phyloP scores from a whole-genome alignment of 2,888 invertebrate species.

The Pollenia griseotomentosa region DNA sequence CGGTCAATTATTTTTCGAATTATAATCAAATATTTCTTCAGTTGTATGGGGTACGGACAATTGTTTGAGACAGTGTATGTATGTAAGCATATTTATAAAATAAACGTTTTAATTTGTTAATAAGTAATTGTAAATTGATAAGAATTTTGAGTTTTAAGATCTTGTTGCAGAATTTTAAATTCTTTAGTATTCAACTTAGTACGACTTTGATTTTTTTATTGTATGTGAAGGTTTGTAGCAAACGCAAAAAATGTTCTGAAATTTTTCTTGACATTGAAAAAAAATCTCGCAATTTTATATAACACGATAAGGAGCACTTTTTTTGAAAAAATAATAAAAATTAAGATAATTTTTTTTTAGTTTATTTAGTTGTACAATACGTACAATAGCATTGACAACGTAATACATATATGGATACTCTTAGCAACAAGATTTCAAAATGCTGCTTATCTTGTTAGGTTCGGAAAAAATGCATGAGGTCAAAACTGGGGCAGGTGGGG shows the following conservation, averaged over 20 bases:
- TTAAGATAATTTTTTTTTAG: no score
- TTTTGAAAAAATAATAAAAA: neutral
- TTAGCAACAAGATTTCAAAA: no score
- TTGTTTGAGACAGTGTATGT: no score
- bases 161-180: constrained; percentile 29
- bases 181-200: neutral
- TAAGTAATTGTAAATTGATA: constrained; percentile 55
- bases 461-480: no score
- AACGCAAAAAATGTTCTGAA: neutral
- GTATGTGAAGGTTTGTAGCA: constrained; percentile 7
- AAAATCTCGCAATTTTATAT: constrained; percentile 8
- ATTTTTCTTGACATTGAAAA: constrained; percentile 58
- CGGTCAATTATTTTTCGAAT: no score
- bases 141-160: constrained; percentile 12
- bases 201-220: neutral
- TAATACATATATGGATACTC: no score
- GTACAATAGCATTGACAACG: no score
- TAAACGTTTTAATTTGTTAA: neutral
- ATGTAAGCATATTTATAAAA: neutral
- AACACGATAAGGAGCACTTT: constrained; percentile 25
- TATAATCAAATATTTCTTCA: no score
- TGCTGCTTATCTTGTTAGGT: no score
- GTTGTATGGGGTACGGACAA: no score
- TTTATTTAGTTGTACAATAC: no score
- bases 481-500: no score